Conservation (phyloP, 2,797 vertebrate species). For the Gastrophryne carolinensis region DNA sequence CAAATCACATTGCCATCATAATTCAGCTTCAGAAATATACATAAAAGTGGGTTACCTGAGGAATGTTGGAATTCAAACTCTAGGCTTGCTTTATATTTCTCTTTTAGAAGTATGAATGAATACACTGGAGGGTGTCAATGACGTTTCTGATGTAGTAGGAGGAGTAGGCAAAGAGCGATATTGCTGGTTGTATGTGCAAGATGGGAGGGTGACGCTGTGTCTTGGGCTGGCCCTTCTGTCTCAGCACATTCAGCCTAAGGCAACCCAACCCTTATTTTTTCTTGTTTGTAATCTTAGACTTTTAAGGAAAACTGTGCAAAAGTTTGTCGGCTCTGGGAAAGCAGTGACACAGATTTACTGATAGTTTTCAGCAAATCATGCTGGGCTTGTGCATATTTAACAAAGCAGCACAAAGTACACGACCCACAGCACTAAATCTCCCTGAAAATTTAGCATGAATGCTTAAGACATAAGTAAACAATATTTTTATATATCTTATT, state of each 20-base stretch:
- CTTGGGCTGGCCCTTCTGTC: conserved; percentile 28
- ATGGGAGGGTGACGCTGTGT: conserved; percentile 28
- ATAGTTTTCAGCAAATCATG: neutral
- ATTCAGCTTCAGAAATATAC: neutral
- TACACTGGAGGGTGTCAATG: conserved; percentile 34
- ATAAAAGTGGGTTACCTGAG: conserved; percentile 30
- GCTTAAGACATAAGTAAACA: no score
- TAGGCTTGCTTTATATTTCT: conserved; percentile 7
- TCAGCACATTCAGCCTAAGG: neutral
- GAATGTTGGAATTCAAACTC: conserved; percentile 25
- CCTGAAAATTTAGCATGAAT: no score
- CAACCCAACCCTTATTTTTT: neutral
- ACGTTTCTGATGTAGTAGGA: conserved; percentile 36
- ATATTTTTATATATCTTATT: no score
- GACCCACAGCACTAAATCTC: no score
- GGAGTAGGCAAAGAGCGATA: conserved; percentile 25
- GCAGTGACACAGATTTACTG: neutral
- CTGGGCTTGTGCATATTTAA: neutral
- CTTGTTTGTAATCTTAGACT: neutral
- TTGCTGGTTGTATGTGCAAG: conserved; percentile 12
- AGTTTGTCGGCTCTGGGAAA: neutral
- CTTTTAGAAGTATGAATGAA: conserved; percentile 38
- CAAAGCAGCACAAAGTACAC: neutral
- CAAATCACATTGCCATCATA: neutral
- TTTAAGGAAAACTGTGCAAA: neutral